Evolutionary conservation across 1,140 invertebrate genomes (phyloP).

Genomic region (Heliothis subflexa): DNA sequence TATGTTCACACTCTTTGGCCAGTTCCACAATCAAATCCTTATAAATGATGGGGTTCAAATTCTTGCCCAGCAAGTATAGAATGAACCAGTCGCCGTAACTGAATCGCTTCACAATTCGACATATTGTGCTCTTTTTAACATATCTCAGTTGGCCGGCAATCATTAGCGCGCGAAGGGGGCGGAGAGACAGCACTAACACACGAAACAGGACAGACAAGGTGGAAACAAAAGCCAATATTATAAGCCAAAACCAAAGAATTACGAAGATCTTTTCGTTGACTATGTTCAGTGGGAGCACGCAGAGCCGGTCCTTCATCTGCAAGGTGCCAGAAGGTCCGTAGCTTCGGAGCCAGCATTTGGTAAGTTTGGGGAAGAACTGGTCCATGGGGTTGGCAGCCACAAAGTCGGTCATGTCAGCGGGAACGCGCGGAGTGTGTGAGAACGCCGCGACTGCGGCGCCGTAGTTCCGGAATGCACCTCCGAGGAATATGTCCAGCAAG

Average conservation of each 20-base stretch:
- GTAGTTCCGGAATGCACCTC: constrained; percentile 90
- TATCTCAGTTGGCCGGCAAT: constrained; percentile 86
- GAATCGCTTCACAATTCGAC: constrained; percentile 86
- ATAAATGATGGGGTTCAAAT: constrained; percentile 88
- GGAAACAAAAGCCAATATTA: constrained; percentile 89
- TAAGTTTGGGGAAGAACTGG: constrained; percentile 91
- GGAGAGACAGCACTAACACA: constrained; percentile 82
- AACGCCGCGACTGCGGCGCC: constrained; percentile 88
- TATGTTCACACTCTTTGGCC: constrained; percentile 73
- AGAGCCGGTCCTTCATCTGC: constrained; percentile 89
- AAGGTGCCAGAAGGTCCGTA: constrained; percentile 88
- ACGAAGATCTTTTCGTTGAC: constrained; percentile 94
- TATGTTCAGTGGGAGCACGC: constrained; percentile 91
- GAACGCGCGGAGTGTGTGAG: constrained; percentile 71
- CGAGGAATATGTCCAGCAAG: constrained; percentile 91
- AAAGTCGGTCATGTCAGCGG: constrained; percentile 61
- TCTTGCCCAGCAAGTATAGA: constrained; percentile 89
- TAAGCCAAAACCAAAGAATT: constrained; percentile 94
- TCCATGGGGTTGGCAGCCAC: constrained; percentile 86
- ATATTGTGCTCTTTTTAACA: constrained; percentile 82
- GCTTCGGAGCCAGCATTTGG: constrained; percentile 91
- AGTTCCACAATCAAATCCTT: constrained; percentile 86
- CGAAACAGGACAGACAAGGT: constrained; percentile 89
- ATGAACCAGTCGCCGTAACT: constrained; percentile 91
- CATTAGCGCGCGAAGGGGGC: constrained; percentile 85